Evolutionary conservation across 2,113 vertebrate genomes (phyloP).

Genomic region (Paralichthys olivaceus): DNA sequence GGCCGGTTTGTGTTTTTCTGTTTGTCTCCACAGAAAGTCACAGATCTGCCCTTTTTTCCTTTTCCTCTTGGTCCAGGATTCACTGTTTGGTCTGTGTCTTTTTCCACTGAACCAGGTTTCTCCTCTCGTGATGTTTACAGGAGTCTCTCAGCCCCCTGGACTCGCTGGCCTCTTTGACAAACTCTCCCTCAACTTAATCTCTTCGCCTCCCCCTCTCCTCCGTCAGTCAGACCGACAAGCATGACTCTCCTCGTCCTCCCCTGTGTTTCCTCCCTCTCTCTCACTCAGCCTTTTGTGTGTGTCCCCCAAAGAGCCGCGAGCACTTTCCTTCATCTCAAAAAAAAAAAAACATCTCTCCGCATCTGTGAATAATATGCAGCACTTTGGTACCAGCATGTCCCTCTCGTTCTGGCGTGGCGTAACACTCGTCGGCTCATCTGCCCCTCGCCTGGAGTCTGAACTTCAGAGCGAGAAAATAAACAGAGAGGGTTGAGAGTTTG

Average conservation of each 20-base stretch:
- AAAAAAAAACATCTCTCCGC: conserved; percentile 23
- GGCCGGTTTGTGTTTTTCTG: conserved; percentile 25
- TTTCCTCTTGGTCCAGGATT: neutral
- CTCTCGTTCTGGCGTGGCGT: neutral
- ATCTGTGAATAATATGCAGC: conserved; percentile 17
- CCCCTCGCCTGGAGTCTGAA: conserved; percentile 25
- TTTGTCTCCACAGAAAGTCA: conserved; percentile 21
- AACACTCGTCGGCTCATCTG: conserved; percentile 15
- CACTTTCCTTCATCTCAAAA: conserved; percentile 32
- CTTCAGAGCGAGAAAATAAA: conserved; percentile 58
- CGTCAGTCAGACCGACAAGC: conserved; percentile 56
- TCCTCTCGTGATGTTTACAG: conserved; percentile 34
- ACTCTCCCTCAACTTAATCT: conserved; percentile 45
- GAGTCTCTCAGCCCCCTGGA: conserved; percentile 33
- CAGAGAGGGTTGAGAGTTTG: conserved; percentile 23
- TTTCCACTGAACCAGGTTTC: conserved; percentile 23
- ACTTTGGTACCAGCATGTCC: conserved; percentile 9
- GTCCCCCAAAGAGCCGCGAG: conserved; percentile 7
- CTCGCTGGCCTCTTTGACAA: conserved; percentile 34
- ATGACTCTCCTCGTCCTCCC: conserved; percentile 10
- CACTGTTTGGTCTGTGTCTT: conserved; percentile 19
- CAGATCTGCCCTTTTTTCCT: conserved; percentile 30
- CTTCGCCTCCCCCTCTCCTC: conserved; percentile 13
- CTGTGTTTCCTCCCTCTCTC: conserved; percentile 5
- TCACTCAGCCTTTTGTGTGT: conserved; percentile 24